Evolutionary conservation across 2,797 vertebrate species (phyloP).

Genomic region (Chloroceryle inda): DNA sequence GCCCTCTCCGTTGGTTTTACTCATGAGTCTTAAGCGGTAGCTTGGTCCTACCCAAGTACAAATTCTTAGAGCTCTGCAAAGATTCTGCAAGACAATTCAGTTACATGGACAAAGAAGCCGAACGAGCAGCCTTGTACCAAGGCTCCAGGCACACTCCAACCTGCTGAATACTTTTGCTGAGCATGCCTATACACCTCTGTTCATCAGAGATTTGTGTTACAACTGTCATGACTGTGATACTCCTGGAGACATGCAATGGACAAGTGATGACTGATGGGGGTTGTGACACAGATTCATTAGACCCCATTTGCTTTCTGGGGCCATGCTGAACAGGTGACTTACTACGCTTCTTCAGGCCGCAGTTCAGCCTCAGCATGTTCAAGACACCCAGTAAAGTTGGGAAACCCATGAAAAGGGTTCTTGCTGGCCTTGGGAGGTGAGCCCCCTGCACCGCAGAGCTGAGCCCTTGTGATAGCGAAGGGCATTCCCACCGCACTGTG

Average conservation of each 20-base stretch:
- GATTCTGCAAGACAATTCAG: not conserved
- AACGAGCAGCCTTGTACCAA: not conserved
- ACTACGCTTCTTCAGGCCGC: not conserved
- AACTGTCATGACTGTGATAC: fast-evolving
- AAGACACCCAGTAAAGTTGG: not conserved
- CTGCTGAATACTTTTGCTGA: not conserved
- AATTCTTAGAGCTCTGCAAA: not conserved
- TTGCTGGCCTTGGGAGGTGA: constrained; percentile 13
- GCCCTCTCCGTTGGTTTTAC: not conserved
- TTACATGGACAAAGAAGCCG: not conserved
- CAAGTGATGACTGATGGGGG: not conserved
- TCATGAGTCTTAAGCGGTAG: not conserved
- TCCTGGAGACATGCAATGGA: not conserved
- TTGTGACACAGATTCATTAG: not conserved
- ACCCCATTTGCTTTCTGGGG: fast-evolving
- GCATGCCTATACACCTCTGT: fast-evolving
- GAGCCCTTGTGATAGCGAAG: not conserved
- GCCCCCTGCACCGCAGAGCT: constrained; percentile 57
- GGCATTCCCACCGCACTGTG: constrained; percentile 75
- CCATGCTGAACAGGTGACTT: fast-evolving
- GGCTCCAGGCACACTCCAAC: fast-evolving
- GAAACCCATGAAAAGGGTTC: not conserved
- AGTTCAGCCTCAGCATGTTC: not conserved
- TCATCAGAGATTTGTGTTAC: not conserved
- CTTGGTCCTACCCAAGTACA: not conserved